phyloP scores from a whole-genome alignment of 2,113 vertebrate genomes.

The Dasypus novemcinctus region DNA sequence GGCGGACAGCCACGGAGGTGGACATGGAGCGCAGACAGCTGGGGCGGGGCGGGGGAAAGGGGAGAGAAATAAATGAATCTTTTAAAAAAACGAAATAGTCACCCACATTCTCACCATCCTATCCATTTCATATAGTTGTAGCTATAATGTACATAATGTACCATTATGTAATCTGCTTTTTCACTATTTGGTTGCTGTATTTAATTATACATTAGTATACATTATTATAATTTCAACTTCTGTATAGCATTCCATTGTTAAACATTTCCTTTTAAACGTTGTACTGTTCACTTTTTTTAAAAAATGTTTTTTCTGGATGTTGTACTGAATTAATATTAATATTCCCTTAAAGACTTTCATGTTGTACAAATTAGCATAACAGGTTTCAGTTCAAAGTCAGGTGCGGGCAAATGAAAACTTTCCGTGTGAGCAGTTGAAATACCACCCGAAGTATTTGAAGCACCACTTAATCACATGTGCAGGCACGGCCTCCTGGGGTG shows the following conservation, averaged over 20 bases:
- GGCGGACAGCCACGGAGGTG: no score
- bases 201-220: background rate
- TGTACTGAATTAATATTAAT: constrained; percentile 4
- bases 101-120: background rate
- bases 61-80: no score
- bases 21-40: no score
- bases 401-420: background rate
- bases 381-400: background rate
- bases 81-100: no score
- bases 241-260: background rate
- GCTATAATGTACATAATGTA: background rate
- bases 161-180: background rate
- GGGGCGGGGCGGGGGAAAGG: no score
- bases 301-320: background rate
- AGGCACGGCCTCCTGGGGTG: background rate
- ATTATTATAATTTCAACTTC: background rate
- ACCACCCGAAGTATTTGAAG: background rate
- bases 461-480: background rate
- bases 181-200: background rate
- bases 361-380: background rate
- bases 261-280: constrained; percentile 7
- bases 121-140: background rate
- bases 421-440: background rate
- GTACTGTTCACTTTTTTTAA: background rate
- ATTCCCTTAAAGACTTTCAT: constrained; percentile 11